Conservation (phyloP, 2,797 vertebrate species). For the Alectoris magna region DNA sequence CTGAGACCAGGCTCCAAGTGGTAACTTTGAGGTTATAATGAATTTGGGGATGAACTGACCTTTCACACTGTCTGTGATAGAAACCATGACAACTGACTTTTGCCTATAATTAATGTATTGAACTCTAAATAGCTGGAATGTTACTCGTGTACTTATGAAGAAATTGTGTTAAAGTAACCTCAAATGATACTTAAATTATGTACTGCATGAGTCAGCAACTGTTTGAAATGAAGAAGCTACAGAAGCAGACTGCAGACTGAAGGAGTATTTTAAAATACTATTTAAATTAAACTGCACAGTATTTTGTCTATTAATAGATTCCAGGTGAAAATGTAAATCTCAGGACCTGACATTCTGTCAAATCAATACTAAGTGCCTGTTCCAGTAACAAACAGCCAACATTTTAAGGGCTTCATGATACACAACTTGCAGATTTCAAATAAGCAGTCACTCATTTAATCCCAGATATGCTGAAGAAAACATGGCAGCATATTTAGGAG, state of each 20-base stretch:
- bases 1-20: background rate
- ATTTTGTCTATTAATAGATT: constrained; percentile 7
- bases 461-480: background rate
- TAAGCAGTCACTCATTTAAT: rapidly evolving
- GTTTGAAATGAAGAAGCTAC: constrained; percentile 27
- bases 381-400: background rate
- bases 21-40: constrained; percentile 28
- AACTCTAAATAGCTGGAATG: constrained; percentile 56
- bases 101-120: constrained; percentile 54
- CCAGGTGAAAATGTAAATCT: background rate
- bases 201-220: constrained; percentile 63
- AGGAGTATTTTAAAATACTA: constrained; percentile 14
- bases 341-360: background rate
- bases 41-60: constrained; percentile 59
- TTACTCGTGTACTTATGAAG: constrained; percentile 46
- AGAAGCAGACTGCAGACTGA: constrained; percentile 35
- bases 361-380: background rate
- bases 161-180: constrained; percentile 64
- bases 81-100: constrained; percentile 65
- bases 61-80: constrained; percentile 14
- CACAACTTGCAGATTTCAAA: background rate
- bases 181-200: constrained; percentile 62
- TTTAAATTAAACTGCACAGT: constrained; percentile 12
- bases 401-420: background rate
- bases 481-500: background rate